Conservation (phyloP, 2,113 vertebrate species). For the Bothrops jararaca region DNA sequence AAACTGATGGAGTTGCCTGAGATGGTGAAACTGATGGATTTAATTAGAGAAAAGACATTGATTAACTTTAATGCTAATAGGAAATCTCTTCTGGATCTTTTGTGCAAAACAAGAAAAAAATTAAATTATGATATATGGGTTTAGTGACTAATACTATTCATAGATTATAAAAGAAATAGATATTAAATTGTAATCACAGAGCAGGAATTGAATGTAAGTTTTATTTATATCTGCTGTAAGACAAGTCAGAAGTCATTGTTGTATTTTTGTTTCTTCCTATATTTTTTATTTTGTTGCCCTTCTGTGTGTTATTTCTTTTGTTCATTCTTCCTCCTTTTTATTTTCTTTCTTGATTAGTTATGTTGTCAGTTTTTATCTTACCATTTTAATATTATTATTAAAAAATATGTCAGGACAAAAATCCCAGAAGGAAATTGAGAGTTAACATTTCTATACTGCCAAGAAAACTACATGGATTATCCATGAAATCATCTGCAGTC, state of each 20-base stretch:
- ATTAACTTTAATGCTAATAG: too few relatives aligned
- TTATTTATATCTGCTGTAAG: neutral
- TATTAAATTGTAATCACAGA: neutral
- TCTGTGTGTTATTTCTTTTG: neutral
- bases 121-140: neutral
- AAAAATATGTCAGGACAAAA: neutral
- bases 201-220: neutral
- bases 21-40: too few relatives aligned
- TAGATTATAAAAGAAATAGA: too few relatives aligned
- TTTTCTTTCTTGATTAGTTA: neutral
- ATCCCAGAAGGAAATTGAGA: neutral
- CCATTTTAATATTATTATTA: neutral
- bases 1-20: too few relatives aligned
- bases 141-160: neutral
- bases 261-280: neutral
- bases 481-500: neutral
- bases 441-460: neutral
- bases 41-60: too few relatives aligned
- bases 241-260: neutral
- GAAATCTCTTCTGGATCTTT: too few relatives aligned
- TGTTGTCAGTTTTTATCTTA: neutral
- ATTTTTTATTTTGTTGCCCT: neutral
- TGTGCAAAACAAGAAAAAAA: too few relatives aligned
- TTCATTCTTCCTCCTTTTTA: neutral
- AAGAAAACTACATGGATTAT: neutral